Conservation (phyloP, 2,797 vertebrate genomes). For the Benthosema pterotum region DNA sequence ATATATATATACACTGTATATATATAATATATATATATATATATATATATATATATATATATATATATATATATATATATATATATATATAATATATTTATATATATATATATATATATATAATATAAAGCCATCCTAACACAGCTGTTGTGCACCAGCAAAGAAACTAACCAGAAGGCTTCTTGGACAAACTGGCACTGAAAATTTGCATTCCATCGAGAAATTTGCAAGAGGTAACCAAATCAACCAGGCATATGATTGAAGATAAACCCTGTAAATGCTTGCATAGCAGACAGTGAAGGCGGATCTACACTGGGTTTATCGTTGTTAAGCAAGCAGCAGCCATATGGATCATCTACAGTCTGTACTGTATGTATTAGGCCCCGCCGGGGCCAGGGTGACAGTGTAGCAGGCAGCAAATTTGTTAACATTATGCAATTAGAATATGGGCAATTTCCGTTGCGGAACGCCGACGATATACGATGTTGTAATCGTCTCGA, state of each 20-base stretch:
- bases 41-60: too few relatives aligned
- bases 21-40: too few relatives aligned
- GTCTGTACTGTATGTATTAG: too few relatives aligned
- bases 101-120: too few relatives aligned
- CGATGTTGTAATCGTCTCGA: constrained; percentile 26
- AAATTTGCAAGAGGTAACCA: constrained; percentile 75
- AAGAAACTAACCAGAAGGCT: constrained; percentile 19
- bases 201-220: constrained; percentile 71
- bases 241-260: constrained; percentile 63
- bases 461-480: constrained; percentile 49
- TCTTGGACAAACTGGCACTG: constrained; percentile 27
- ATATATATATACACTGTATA: too few relatives aligned
- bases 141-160: constrained; percentile 12
- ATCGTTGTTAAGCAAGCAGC: background rate
- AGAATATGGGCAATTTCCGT: constrained; percentile 49
- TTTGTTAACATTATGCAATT: constrained; percentile 19
- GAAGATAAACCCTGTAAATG: constrained; percentile 40
- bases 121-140: constrained; percentile 6
- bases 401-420: background rate
- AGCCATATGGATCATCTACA: too few relatives aligned
- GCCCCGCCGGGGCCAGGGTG: too few relatives aligned
- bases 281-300: constrained; percentile 31
- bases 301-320: constrained; percentile 36
- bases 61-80: too few relatives aligned
- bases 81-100: too few relatives aligned